Conservation (phyloP, 2,888 invertebrate genomes). For the Polyploca ridens region DNA sequence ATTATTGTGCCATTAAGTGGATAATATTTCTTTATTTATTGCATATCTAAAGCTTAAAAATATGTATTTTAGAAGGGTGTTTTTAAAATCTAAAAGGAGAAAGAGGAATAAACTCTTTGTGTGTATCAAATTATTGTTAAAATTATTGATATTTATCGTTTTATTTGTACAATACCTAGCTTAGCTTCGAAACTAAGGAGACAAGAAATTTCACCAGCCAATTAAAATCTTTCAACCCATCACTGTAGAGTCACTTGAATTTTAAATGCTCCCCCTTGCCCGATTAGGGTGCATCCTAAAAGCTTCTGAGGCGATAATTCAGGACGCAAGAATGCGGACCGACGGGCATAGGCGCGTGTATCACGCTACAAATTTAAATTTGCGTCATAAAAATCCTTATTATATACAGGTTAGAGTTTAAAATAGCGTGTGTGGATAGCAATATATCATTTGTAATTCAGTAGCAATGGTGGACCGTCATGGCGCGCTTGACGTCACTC, state of each 20-base stretch:
- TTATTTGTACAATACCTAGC: neutral
- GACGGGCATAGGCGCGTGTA: conserved; percentile 73
- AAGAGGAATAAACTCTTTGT: neutral
- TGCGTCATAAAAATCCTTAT: conserved; percentile 38
- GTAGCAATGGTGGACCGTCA: conserved; percentile 79
- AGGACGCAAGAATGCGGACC: conserved; percentile 77
- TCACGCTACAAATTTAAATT: conserved; percentile 46
- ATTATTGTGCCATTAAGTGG: neutral
- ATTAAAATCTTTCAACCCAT: conserved; percentile 76
- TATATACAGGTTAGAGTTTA: conserved; percentile 39
- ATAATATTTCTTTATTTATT: neutral
- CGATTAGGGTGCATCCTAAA: conserved; percentile 82
- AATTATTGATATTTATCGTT: neutral
- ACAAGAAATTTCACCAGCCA: conserved; percentile 70
- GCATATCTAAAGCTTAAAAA: neutral
- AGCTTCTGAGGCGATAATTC: conserved; percentile 79
- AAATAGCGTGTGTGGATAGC: conserved; percentile 39
- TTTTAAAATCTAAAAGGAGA: neutral
- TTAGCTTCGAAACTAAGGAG: conserved; percentile 37
- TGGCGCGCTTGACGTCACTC: conserved; percentile 82
- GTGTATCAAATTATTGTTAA: too few species aligned
- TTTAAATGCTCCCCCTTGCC: conserved; percentile 72
- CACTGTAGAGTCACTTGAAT: conserved; percentile 70
- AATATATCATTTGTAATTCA: conserved; percentile 51
- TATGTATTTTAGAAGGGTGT: neutral